Percentiles rank a stretch among this genome's conserved stretches.
phyloP scores from a whole-genome alignment of 2,797 vertebrate genomes.

The Tokudaia tokunoshimensis region DNA sequence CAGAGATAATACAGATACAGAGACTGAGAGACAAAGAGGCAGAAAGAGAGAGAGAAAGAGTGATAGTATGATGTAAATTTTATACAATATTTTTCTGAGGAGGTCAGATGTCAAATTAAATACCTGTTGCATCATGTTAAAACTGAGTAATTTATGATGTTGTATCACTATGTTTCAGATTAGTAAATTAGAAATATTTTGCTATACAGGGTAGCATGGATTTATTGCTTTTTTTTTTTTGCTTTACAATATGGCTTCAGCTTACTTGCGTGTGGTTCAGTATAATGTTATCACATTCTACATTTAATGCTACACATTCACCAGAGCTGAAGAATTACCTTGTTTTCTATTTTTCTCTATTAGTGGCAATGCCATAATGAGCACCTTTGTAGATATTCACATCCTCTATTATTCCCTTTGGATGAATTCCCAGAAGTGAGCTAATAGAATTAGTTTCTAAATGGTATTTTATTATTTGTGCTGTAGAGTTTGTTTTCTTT shows the following conservation, averaged over 20 bases:
- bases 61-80: neutral
- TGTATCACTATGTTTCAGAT: neutral
- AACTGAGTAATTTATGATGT: neutral
- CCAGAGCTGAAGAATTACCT: neutral
- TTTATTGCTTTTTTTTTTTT: neutral
- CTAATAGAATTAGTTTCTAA: neutral
- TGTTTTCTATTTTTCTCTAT: neutral
- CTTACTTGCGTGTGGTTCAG: fast-evolving
- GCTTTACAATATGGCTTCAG: neutral
- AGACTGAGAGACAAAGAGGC: neutral
- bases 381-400: neutral
- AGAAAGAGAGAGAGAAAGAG: neutral
- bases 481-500: neutral
- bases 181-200: neutral
- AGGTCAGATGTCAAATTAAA: neutral
- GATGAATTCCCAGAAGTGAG: neutral
- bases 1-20: neutral
- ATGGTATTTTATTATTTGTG: neutral
- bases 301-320: neutral
- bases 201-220: neutral
- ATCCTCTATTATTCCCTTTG: neutral
- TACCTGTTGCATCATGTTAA: neutral
- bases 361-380: neutral
- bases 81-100: neutral
- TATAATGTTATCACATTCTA: neutral